Conservation (phyloP, 1,140 invertebrate species). For the Zeugodacus cucurbitae region DNA sequence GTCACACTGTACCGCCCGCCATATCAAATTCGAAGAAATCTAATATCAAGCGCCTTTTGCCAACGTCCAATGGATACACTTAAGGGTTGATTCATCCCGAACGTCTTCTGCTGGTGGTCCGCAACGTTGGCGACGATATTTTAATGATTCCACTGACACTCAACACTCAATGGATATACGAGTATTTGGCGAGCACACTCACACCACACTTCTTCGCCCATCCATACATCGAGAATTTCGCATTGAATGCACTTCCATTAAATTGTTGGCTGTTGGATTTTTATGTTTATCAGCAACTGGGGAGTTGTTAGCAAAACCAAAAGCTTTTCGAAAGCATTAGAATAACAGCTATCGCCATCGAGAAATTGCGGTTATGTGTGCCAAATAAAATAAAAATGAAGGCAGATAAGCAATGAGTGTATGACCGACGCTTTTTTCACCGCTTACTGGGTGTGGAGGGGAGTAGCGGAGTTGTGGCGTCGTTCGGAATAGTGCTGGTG, state of each 20-base stretch:
- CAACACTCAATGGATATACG: neutral
- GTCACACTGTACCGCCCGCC: neutral
- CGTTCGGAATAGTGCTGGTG: neutral
- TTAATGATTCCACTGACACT: conserved; percentile 18
- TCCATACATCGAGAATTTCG: neutral
- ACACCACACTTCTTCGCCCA: neutral
- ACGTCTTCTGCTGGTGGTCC: neutral
- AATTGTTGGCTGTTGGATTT: neutral
- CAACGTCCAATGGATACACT: neutral
- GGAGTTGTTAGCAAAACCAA: neutral
- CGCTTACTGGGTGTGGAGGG: neutral
- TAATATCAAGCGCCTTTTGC: neutral
- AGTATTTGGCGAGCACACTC: neutral
- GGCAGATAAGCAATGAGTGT: neutral
- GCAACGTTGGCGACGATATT: neutral
- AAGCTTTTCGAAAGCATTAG: neutral
- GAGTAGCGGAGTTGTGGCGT: too few species aligned
- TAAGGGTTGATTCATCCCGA: neutral
- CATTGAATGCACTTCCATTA: conserved; percentile 23
- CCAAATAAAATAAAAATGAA: neutral
- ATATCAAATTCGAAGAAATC: neutral
- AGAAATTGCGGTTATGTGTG: neutral
- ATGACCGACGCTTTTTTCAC: neutral
- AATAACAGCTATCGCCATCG: neutral
- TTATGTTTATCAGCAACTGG: conserved; percentile 39